Evolutionary conservation across 2,113 vertebrate species (phyloP).

Genomic region (Crotalus viridis): DNA sequence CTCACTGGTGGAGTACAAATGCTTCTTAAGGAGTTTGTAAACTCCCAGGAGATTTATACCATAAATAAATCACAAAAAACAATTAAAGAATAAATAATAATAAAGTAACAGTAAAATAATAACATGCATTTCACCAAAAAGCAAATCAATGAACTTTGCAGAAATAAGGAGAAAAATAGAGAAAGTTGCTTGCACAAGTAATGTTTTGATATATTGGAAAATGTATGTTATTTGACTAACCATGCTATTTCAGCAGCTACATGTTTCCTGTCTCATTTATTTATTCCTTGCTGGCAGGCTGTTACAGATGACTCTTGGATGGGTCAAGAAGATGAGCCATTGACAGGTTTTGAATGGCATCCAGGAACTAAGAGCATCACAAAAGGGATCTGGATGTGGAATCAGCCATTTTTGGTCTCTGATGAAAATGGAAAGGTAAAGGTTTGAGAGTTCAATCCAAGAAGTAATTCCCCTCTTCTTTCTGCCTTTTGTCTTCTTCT

Average conservation of each 20-base stretch:
- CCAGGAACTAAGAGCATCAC: constrained; percentile 42
- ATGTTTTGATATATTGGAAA: background rate
- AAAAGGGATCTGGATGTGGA: constrained; percentile 70
- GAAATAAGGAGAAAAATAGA: background rate
- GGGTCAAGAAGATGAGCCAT: constrained; percentile 27
- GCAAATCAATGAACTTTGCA: background rate
- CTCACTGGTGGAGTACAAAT: background rate
- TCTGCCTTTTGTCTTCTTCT: background rate
- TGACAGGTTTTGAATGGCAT: constrained; percentile 51
- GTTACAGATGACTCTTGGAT: constrained; percentile 33
- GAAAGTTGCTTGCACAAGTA: background rate
- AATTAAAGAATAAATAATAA: background rate
- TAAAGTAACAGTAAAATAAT: background rate
- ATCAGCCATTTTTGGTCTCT: constrained; percentile 61
- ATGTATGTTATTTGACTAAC: background rate
- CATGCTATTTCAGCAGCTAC: background rate
- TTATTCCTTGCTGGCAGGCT: constrained; percentile 42
- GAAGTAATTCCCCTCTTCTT: background rate
- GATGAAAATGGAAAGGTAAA: constrained; percentile 61
- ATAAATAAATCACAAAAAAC: background rate
- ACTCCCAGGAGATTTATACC: background rate
- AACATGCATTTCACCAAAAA: background rate
- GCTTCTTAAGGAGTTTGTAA: background rate
- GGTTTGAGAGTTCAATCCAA: background rate
- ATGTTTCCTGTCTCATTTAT: background rate